phyloP scores from a whole-genome alignment of 1,140 invertebrate genomes.

The Camponotus pennsylvanicus region DNA sequence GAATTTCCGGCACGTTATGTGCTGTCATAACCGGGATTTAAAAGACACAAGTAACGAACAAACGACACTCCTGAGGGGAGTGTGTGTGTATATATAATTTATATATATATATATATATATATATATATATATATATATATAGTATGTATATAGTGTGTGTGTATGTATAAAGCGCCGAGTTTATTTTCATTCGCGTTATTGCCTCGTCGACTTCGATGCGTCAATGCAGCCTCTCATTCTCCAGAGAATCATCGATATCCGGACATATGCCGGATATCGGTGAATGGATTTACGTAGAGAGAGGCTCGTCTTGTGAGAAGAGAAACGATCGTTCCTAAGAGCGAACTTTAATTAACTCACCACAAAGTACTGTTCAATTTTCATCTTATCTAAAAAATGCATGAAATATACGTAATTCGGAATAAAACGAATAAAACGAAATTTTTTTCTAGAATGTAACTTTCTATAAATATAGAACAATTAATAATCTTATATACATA shows the following conservation, averaged over 20 bases:
- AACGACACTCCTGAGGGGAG: constrained; percentile 65
- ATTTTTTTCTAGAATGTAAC: background rate
- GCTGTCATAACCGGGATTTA: constrained; percentile 68
- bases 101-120: no score
- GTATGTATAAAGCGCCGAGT: constrained; percentile 4
- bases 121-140: no score
- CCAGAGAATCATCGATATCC: constrained; percentile 39
- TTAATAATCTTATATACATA: background rate
- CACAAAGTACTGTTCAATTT: background rate
- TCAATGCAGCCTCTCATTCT: constrained; percentile 34
- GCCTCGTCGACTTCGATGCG: constrained; percentile 47
- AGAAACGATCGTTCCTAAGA: constrained; percentile 27
- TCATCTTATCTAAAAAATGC: background rate
- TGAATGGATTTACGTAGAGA: constrained; percentile 40
- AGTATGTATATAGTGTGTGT: no score
- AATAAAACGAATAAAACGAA: background rate
- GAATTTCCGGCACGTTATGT: constrained; percentile 65
- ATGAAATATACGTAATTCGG: background rate
- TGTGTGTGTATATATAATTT: background rate
- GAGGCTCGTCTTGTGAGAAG: background rate
- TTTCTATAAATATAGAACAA: background rate
- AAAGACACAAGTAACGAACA: constrained; percentile 65
- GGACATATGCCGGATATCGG: constrained; percentile 22
- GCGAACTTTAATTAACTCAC: constrained; percentile 18
- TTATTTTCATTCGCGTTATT: constrained; percentile 62